Evolutionary conservation across 2,113 vertebrate genomes (phyloP).

Genomic region (Cervus canadensis): DNA sequence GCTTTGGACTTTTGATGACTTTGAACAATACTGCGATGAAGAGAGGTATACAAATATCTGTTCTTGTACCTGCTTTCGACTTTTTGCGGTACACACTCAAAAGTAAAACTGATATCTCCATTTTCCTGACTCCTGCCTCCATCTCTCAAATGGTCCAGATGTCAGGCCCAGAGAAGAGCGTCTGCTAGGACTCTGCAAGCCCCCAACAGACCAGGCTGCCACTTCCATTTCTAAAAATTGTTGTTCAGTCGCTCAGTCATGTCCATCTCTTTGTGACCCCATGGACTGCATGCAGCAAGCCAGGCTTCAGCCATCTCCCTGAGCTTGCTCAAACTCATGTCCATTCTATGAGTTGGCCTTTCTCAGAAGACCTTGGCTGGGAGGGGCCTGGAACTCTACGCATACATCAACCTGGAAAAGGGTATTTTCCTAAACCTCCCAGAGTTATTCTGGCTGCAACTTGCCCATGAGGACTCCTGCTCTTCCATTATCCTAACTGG

Average conservation of each 20-base stretch:
- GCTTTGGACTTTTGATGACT: neutral
- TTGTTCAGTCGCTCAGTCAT: neutral
- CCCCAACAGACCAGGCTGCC: neutral
- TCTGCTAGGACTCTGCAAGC: neutral
- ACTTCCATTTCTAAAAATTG: neutral
- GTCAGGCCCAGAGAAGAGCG: neutral
- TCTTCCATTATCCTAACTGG: neutral
- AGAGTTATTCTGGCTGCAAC: neutral
- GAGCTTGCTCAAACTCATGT: neutral
- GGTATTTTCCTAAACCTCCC: neutral
- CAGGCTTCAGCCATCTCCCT: neutral
- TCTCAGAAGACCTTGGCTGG: neutral
- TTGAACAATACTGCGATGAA: neutral
- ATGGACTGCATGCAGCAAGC: neutral
- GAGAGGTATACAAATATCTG: neutral
- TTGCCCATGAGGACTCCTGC: neutral
- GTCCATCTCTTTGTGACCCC: accelerated
- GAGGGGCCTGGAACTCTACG: neutral
- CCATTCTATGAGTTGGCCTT: neutral
- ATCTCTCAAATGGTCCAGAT: neutral
- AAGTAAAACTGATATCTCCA: neutral
- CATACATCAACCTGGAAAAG: neutral
- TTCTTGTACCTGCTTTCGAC: neutral
- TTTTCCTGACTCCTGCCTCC: neutral
- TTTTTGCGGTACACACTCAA: neutral